Evolutionary conservation across 2,113 vertebrate genomes (phyloP), one percentile per base, ranked within the genome.

Genomic region (Cheilinus undulatus): DNA sequence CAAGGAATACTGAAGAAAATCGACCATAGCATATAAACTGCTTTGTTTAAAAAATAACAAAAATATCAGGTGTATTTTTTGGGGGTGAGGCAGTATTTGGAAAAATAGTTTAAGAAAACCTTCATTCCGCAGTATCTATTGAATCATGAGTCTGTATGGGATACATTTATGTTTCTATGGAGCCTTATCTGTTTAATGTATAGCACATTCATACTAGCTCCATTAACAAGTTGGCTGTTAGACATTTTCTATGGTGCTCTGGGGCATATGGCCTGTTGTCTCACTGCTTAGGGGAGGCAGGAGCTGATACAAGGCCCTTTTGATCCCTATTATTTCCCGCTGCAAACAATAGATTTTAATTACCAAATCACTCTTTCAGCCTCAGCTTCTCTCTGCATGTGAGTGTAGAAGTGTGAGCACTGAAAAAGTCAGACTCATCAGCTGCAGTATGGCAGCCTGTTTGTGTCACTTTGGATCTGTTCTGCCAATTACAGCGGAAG

Each of bases 261-360:
- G 58, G 81, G 78, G 62, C 74, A 82, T 84, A 67, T 85, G 87
- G 78, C 73, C 70, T 64, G 78, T 83, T 85, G 85, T 89, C 58
- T 85, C 43, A 75, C 68, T 82, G 80, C 74, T 85, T 78, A 65
- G 69, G 43, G 67, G 61, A 86, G 73, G 63, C 71, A 72, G 77
- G 72, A 43, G 82, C 76, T 78, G 80, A 87, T 83, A 78, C 84
- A 79, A 80, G 82, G 75, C 61, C 80, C 72, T 90, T 42, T 82
- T 87, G 85, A 86, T 90, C 86, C 74, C 78, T 70, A 72, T 90
- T 90, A 80, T 87, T 88, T 78, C 69, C 61, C 52, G 60, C 49
- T 59, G 76, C 73, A 87, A 91, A 89, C 89, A 86, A 86, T 80
- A 75, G 78, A 88, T 87, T 86, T 84, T 80, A 88, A 89, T 90